A percentile compares a stretch with the other conserved stretches of the same genome.
phyloP scores from a whole-genome alignment of 1,140 invertebrate species.

The Drosophila bocqueti region DNA sequence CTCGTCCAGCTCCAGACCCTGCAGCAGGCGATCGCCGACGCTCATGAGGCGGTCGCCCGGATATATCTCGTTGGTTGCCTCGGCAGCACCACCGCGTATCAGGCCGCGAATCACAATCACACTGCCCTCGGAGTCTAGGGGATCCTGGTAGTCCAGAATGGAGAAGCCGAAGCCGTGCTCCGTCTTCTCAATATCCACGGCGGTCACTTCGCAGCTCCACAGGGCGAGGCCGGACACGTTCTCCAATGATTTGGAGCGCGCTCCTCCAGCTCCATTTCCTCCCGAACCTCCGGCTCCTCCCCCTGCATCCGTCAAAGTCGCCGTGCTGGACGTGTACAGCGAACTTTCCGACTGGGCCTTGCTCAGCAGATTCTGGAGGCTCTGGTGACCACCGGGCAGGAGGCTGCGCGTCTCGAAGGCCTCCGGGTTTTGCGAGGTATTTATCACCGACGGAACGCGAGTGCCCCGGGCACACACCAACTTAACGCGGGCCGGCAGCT shows the following conservation, averaged over 20 bases:
- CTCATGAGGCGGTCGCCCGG: constrained; percentile 96
- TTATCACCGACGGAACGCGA: constrained; percentile 88
- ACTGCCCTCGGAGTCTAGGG: constrained; percentile 93
- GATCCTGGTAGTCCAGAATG: constrained; percentile 97
- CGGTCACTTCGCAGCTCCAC: constrained; percentile 95
- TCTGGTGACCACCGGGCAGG: constrained; percentile 91
- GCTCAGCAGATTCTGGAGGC: constrained; percentile 88
- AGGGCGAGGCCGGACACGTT: constrained; percentile 95
- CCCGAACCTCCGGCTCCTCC: constrained; percentile 36
- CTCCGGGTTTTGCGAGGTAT: constrained; percentile 91
- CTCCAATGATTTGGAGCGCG: constrained; percentile 93
- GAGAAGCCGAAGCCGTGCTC: constrained; percentile 97
- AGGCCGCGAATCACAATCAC: constrained; percentile 97
- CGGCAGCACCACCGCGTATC: constrained; percentile 96
- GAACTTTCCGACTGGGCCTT: constrained; percentile 96
- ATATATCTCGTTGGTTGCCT: constrained; percentile 94
- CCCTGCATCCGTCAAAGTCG: constrained; percentile 87
- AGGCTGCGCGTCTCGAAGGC: constrained; percentile 92
- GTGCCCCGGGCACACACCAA: constrained; percentile 90
- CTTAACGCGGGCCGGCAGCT: constrained; percentile 93
- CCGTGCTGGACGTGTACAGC: constrained; percentile 90
- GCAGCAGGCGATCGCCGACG: constrained; percentile 94
- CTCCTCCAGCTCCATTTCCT: constrained; percentile 68
- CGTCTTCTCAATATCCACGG: constrained; percentile 94
- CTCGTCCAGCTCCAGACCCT: constrained; percentile 95